Evolutionary conservation across 1,140 invertebrate species (phyloP).

Genomic region (Drosophila kikkawai): DNA sequence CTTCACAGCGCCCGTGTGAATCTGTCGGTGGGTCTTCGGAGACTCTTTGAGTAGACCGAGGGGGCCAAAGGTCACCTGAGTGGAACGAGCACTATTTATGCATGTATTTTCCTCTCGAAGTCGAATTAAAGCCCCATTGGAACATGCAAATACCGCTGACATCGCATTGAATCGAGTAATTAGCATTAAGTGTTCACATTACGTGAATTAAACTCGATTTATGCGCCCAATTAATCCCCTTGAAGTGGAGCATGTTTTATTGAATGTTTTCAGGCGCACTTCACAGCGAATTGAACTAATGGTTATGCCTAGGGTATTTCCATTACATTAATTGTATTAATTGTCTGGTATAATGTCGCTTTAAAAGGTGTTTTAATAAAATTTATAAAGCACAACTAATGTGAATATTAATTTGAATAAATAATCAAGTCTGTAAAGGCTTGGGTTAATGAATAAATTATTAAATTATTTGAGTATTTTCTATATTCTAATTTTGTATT

Average conservation of each 20-base stretch:
- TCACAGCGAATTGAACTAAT: conserved; percentile 28
- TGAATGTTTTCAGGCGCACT: conserved; percentile 19
- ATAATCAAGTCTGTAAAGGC: neutral
- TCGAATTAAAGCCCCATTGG: conserved; percentile 23
- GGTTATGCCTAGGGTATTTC: conserved; percentile 4
- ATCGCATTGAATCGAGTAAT: conserved; percentile 48
- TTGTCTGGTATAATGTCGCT: neutral
- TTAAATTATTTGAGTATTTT: no score
- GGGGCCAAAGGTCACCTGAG: conserved; percentile 30
- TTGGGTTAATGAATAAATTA: neutral
- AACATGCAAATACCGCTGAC: conserved; percentile 59
- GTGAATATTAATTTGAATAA: neutral
- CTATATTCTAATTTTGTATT: neutral
- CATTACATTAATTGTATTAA: conserved; percentile 26
- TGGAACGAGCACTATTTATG: conserved; percentile 31
- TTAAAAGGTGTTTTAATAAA: neutral
- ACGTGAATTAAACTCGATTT: conserved; percentile 23
- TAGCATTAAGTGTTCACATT: conserved; percentile 31
- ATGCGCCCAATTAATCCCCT: conserved; percentile 23
- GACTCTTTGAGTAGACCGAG: conserved; percentile 13
- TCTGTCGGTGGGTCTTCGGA: conserved; percentile 34
- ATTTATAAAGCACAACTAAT: neutral
- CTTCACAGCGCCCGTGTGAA: conserved; percentile 32
- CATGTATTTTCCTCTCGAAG: conserved; percentile 43
- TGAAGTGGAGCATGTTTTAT: conserved; percentile 31